These are phyloP conservation scores for Amphiprion ocellaris DNA, from an alignment of 2,113 vertebrate species.

Conservation along the genomic window DNA sequence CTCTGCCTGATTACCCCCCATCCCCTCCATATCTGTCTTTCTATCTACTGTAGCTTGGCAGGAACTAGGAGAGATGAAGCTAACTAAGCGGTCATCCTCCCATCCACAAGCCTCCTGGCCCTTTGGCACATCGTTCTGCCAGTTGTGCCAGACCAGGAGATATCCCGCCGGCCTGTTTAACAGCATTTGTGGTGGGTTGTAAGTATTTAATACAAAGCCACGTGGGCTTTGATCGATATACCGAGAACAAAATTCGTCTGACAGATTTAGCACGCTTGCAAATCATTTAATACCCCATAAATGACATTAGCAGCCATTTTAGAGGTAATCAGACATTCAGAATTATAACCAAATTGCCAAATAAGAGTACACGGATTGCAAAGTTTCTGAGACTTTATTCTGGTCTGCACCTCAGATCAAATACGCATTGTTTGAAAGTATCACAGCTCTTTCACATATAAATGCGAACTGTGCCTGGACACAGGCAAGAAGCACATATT, in stretches of 20 bases:
- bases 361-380: too few species aligned
- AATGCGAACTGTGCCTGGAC: slow-evolving; percentile 1
- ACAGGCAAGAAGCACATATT: background rate
- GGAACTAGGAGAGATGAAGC: slow-evolving; percentile 50
- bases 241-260: slow-evolving; percentile 16
- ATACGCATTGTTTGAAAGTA: background rate
- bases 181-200: slow-evolving; percentile 64
- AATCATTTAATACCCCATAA: background rate
- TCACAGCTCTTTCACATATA: background rate
- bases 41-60: slow-evolving; percentile 59
- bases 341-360: too few species aligned
- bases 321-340: background rate
- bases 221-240: slow-evolving; percentile 49
- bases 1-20: slow-evolving; percentile 37
- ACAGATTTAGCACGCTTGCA: slow-evolving; percentile 2
- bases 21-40: slow-evolving; percentile 37
- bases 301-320: background rate
- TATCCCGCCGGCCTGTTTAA: slow-evolving; percentile 59
- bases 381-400: too few species aligned
- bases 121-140: slow-evolving; percentile 50
- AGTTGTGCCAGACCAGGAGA: slow-evolving; percentile 69
- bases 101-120: slow-evolving; percentile 73
- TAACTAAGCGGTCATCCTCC: slow-evolving; percentile 68
- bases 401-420: background rate
- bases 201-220: slow-evolving; percentile 57